A percentile compares a stretch with the other conserved stretches of the same genome.
phyloP scores from a whole-genome alignment of 2,888 invertebrate species.

The Euzophera pinguis region DNA sequence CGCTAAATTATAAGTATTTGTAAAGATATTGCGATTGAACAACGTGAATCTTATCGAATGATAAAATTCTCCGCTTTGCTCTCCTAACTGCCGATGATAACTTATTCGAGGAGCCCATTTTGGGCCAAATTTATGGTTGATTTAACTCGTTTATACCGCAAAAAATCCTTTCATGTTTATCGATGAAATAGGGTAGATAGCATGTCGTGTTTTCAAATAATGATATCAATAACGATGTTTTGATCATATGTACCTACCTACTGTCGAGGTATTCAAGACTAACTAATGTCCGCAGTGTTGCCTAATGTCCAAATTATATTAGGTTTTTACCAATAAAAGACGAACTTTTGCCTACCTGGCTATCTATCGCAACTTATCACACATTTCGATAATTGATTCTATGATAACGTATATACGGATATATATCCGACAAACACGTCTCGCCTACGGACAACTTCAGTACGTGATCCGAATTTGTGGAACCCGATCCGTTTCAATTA shows the following conservation, averaged over 20 bases:
- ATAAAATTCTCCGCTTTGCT: conserved; percentile 54
- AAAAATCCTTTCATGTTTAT: conserved; percentile 48
- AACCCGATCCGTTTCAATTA: conserved; percentile 53
- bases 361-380: conserved; percentile 30
- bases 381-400: conserved; percentile 56
- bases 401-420: conserved; percentile 57
- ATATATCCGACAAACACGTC: conserved; percentile 43
- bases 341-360: background rate
- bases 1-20: conserved; percentile 26
- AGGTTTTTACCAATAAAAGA: no score
- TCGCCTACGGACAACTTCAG: conserved; percentile 41
- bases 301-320: no score
- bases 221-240: conserved; percentile 7
- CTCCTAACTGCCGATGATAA: conserved; percentile 67
- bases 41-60: conserved; percentile 41
- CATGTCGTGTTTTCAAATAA: conserved; percentile 24
- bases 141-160: conserved; percentile 62
- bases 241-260: no score
- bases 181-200: conserved; percentile 44
- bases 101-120: conserved; percentile 65
- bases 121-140: conserved; percentile 62
- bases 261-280: no score
- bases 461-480: conserved; percentile 61
- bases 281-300: no score
- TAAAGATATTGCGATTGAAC: conserved; percentile 33